phyloP scores from a whole-genome alignment of 2,113 vertebrate species.

The Etheostoma cragini region DNA sequence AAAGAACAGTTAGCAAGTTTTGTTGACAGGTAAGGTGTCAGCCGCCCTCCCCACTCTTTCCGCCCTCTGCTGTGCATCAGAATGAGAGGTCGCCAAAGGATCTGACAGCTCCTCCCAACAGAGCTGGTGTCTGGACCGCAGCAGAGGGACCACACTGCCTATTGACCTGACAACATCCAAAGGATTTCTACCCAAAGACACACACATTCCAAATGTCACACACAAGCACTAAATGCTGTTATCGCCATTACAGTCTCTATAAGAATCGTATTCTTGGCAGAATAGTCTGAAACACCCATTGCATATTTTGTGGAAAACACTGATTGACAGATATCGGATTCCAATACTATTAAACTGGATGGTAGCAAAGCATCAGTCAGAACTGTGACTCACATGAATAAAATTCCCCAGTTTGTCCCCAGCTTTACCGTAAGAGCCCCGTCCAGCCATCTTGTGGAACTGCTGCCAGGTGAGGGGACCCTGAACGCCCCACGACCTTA shows the following conservation, averaged over 20 bases:
- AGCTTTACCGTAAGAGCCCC: constrained; percentile 94
- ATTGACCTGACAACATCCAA: constrained; percentile 48
- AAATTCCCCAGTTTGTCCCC: background rate
- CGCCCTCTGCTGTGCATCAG: constrained; percentile 23
- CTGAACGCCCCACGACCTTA: constrained; percentile 97
- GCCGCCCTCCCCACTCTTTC: background rate
- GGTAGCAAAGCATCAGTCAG: background rate
- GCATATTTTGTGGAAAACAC: background rate
- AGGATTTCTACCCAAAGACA: constrained; percentile 31
- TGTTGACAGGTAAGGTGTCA: constrained; percentile 36
- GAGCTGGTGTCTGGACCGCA: constrained; percentile 62
- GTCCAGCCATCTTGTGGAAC: constrained; percentile 99
- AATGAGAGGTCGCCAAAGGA: constrained; percentile 35
- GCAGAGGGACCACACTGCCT: constrained; percentile 31
- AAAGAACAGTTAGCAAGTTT: constrained; percentile 16
- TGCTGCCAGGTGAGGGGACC: constrained; percentile 99
- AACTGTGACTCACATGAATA: background rate
- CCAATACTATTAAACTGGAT: background rate
- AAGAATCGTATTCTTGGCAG: background rate
- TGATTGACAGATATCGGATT: background rate
- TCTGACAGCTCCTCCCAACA: constrained; percentile 48
- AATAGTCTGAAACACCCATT: background rate
- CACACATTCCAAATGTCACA: constrained; percentile 34
- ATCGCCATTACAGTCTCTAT: background rate
- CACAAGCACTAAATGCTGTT: background rate